Evolutionary conservation across 1,140 invertebrate species (phyloP).

Genomic region (Trichogramma pretiosum): DNA sequence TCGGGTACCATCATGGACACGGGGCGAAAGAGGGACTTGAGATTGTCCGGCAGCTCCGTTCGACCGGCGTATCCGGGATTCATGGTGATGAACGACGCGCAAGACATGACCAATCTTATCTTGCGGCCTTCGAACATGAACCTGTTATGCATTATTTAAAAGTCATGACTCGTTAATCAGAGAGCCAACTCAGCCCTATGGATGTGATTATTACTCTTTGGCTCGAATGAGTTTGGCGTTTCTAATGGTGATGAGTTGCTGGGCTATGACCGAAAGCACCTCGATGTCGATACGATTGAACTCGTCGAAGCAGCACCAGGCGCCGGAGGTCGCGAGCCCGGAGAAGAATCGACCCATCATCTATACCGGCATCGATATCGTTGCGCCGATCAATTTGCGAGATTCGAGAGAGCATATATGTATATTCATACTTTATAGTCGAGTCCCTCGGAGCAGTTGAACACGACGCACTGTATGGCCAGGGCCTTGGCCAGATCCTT

Average conservation of each 20-base stretch:
- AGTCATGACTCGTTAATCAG: too few species aligned
- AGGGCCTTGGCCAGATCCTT: conserved; percentile 83
- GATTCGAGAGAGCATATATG: too few species aligned
- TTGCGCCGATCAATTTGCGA: too few species aligned
- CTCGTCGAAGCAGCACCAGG: conserved; percentile 89
- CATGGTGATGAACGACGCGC: conserved; percentile 85
- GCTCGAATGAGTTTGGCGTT: conserved; percentile 63
- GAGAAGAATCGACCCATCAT: conserved; percentile 86
- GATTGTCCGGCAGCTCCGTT: conserved; percentile 72
- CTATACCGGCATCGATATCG: conserved; percentile 22
- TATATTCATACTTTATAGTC: conserved; percentile 54
- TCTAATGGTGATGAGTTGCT: conserved; percentile 69
- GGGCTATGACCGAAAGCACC: conserved; percentile 81
- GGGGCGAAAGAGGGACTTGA: conserved; percentile 79
- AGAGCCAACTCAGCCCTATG: too few species aligned
- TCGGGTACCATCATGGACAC: conserved; percentile 92
- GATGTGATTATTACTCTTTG: conserved; percentile 53
- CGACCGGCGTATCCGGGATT: conserved; percentile 85
- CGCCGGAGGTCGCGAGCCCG: conserved; percentile 76
- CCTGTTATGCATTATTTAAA: too few species aligned
- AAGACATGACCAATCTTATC: conserved; percentile 74
- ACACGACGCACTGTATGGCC: conserved; percentile 83
- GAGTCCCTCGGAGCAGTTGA: conserved; percentile 80
- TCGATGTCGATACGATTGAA: conserved; percentile 88
- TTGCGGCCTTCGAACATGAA: conserved; percentile 87